phyloP scores from a whole-genome alignment of 2,888 invertebrate species.

The Acronicta leporina region DNA sequence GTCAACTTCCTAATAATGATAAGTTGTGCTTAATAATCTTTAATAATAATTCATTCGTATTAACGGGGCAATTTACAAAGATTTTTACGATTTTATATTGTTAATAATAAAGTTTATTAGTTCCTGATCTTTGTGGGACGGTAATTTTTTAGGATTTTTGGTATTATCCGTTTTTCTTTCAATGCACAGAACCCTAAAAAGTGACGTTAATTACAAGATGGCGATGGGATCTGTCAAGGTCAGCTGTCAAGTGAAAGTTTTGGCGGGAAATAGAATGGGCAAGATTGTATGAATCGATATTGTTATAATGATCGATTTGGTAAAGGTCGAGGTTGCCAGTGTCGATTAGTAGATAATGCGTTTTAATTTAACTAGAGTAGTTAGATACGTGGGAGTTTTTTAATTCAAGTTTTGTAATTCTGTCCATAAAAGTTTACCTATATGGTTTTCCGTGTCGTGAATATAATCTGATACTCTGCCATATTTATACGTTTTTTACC shows the following conservation, averaged over 20 bases:
- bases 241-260: slow-evolving; percentile 65
- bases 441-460: background rate
- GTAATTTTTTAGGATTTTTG: no score
- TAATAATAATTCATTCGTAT: no score
- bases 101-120: no score
- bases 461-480: background rate
- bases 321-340: slow-evolving; percentile 67
- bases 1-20: no score
- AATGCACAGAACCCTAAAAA: slow-evolving; percentile 17
- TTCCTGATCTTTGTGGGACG: no score
- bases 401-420: background rate
- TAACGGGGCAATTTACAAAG: no score
- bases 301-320: slow-evolving; percentile 60
- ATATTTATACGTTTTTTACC: no score
- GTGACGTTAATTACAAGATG: slow-evolving; percentile 52
- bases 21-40: no score
- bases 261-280: slow-evolving; percentile 52
- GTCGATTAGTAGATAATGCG: slow-evolving; percentile 33
- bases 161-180: background rate
- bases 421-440: background rate
- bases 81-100: no score
- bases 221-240: slow-evolving; percentile 63
- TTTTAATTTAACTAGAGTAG: slow-evolving; percentile 43
- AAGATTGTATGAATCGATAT: slow-evolving; percentile 50
- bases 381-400: slow-evolving; percentile 3